Evolutionary conservation across 2,888 invertebrate species (phyloP).

Genomic region (Platypus cylindrus): DNA sequence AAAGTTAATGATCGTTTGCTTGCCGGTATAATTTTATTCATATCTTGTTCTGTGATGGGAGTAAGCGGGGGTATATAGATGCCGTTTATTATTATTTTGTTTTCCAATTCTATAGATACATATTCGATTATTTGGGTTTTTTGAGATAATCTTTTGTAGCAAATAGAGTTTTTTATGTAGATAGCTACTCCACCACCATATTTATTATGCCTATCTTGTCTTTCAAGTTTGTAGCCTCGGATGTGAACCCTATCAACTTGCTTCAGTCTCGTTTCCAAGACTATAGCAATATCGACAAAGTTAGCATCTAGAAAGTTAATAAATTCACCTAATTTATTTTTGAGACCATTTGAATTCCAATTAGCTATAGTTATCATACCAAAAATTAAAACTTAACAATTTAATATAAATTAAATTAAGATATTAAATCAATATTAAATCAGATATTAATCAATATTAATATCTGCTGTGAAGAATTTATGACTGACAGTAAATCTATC

Average conservation of each 20-base stretch:
- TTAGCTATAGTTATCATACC: neutral
- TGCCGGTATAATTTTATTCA: neutral
- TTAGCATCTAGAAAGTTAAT: neutral
- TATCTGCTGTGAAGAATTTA: too few relatives aligned
- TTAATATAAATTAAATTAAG: too few relatives aligned
- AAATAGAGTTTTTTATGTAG: neutral
- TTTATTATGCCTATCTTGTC: neutral
- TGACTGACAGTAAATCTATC: too few relatives aligned
- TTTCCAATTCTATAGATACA: neutral
- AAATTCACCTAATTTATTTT: constrained; percentile 2
- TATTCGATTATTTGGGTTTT: neutral
- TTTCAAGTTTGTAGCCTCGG: constrained; percentile 1
- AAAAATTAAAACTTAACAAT: too few relatives aligned
- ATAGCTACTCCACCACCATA: constrained; percentile 2
- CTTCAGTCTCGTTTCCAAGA: constrained; percentile 3
- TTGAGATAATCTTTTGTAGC: neutral
- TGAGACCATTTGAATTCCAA: constrained; percentile 4
- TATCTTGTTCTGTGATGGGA: neutral
- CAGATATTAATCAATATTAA: too few relatives aligned
- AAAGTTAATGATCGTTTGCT: neutral
- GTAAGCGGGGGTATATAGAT: neutral
- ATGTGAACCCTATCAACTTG: neutral
- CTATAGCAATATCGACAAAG: constrained; percentile 1
- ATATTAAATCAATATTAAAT: too few relatives aligned
- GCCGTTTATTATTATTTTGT: neutral